Evolutionary conservation across 2,888 invertebrate genomes (phyloP).

Genomic region (Polia nebulosa): DNA sequence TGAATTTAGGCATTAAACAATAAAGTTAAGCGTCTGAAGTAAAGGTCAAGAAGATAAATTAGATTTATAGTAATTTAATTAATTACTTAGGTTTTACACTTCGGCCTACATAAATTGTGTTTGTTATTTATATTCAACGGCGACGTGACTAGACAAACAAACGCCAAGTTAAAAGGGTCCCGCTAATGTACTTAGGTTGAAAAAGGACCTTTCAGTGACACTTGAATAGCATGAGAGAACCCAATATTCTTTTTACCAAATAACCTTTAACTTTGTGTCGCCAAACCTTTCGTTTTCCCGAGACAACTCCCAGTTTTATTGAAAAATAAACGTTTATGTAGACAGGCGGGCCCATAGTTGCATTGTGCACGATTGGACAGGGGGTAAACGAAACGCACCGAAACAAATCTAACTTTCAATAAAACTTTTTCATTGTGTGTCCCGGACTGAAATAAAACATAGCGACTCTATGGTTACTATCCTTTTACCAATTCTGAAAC

Average conservation of each 20-base stretch:
- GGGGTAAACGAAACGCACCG: constrained; percentile 38
- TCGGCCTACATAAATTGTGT: constrained; percentile 69
- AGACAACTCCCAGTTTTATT: constrained; percentile 40
- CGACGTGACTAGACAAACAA: constrained; percentile 79
- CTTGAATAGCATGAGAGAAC: constrained; percentile 74
- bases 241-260: constrained; percentile 73
- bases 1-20: constrained; percentile 28
- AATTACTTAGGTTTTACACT: constrained; percentile 66
- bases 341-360: constrained; percentile 32
- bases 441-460: constrained; percentile 53
- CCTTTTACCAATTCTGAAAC: constrained; percentile 59
- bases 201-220: constrained; percentile 75
- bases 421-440: constrained; percentile 49
- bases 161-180: constrained; percentile 75
- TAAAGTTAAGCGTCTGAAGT: constrained; percentile 39
- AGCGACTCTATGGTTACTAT: constrained; percentile 45
- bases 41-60: constrained; percentile 51
- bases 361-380: constrained; percentile 39
- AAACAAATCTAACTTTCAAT: constrained; percentile 63
- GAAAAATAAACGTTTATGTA: constrained; percentile 47
- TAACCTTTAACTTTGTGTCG: constrained; percentile 61
- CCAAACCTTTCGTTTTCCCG: constrained; percentile 37
- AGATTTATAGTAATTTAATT: constrained; percentile 65
- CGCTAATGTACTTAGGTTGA: constrained; percentile 75
- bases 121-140: constrained; percentile 75